A percentile compares a stretch with the other conserved stretches of the same genome.
phyloP scores from a whole-genome alignment of 2,888 invertebrate genomes.

The Eutolmus rufibarbis region DNA sequence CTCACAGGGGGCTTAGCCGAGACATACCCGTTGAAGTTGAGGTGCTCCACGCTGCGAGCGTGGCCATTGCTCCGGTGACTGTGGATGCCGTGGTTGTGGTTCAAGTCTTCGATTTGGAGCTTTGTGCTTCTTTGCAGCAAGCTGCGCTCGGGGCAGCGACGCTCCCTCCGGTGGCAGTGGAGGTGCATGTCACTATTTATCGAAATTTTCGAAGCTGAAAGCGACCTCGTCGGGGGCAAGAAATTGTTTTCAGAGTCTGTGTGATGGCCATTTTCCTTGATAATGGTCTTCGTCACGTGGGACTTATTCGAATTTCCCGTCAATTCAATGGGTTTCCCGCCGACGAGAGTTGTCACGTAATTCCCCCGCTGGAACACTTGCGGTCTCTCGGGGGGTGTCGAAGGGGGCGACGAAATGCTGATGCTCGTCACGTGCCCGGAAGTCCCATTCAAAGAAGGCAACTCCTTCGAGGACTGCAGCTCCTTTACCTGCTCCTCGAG shows the following conservation, averaged over 20 bases:
- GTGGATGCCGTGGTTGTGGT: constrained; percentile 35
- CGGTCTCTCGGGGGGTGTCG: constrained; percentile 66
- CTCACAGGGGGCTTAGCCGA: background rate
- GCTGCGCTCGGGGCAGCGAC: constrained; percentile 48
- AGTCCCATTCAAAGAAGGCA: background rate
- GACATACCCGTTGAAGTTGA: constrained; percentile 58
- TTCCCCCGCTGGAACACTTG: constrained; percentile 81
- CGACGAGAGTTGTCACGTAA: constrained; percentile 78
- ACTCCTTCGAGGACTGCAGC: constrained; percentile 63
- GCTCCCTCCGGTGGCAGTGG: constrained; percentile 53
- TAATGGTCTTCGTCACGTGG: constrained; percentile 60
- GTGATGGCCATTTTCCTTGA: constrained; percentile 57
- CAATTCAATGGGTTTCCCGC: constrained; percentile 61
- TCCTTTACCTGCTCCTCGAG: constrained; percentile 85
- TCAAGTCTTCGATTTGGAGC: constrained; percentile 33
- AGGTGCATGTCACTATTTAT: constrained; percentile 59
- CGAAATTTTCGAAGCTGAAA: constrained; percentile 62
- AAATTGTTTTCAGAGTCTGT: constrained; percentile 49
- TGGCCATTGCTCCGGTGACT: background rate
- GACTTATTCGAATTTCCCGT: constrained; percentile 51
- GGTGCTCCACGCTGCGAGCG: constrained; percentile 61
- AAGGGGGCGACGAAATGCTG: constrained; percentile 69
- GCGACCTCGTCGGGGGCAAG: constrained; percentile 54
- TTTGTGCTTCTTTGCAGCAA: background rate
- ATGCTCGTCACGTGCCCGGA: constrained; percentile 72